phyloP scores from a whole-genome alignment of 2,113 vertebrate species.

The Bufo gargarizans region DNA sequence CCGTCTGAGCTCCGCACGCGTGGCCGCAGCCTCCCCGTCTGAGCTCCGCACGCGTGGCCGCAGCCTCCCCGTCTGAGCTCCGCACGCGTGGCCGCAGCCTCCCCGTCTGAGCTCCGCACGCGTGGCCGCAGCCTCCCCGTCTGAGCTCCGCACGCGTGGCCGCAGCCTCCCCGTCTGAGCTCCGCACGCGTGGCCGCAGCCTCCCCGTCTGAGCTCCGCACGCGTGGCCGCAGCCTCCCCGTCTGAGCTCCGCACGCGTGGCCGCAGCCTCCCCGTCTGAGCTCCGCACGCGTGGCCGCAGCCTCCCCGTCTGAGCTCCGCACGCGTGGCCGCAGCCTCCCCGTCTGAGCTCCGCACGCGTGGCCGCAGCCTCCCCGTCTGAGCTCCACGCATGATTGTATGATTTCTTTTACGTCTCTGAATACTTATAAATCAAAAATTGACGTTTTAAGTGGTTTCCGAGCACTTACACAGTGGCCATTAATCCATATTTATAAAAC shows the following conservation, averaged over 20 bases:
- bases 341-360: not conserved
- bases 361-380: not conserved
- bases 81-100: not conserved
- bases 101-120: not conserved
- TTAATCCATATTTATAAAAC: conserved; percentile 57
- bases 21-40: not conserved
- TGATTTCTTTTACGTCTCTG: conserved; percentile 17
- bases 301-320: not conserved
- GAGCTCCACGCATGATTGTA: conserved; percentile 26
- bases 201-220: not conserved
- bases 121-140: not conserved
- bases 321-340: not conserved
- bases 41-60: not conserved
- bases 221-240: not conserved
- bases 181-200: not conserved
- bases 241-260: not conserved
- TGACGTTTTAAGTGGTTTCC: conserved; percentile 55
- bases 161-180: too few relatives aligned
- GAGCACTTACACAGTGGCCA: conserved; percentile 45
- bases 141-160: conserved; percentile 7
- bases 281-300: not conserved
- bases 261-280: not conserved
- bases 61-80: not conserved
- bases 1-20: not conserved
- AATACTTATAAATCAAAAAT: conserved; percentile 46